Percentiles rank a stretch among this genome's conserved stretches.
Conservation (phyloP, 2,113 vertebrate species). For the Mormyrus iriodes region DNA sequence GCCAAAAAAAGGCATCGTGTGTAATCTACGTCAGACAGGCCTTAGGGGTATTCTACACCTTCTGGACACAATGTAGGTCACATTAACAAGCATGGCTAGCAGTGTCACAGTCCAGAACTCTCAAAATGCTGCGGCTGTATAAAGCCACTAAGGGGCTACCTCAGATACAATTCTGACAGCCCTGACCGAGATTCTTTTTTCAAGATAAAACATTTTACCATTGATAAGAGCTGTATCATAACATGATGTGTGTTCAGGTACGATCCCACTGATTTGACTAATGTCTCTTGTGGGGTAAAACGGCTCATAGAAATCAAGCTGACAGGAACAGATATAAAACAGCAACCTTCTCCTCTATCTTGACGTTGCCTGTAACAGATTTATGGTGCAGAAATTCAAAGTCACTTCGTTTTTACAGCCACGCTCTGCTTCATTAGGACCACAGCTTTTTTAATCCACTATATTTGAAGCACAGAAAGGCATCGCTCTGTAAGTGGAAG, state of each 20-base stretch:
- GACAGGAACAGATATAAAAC: constrained; percentile 32
- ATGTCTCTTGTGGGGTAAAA: constrained; percentile 32
- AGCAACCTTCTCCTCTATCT: constrained; percentile 23
- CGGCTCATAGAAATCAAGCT: constrained; percentile 23
- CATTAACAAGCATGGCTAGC: background rate
- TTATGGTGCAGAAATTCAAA: constrained; percentile 20
- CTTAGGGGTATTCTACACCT: background rate
- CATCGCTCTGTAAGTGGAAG: background rate
- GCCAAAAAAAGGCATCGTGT: background rate
- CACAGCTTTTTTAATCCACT: background rate
- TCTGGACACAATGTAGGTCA: background rate
- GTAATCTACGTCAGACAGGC: background rate
- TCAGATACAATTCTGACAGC: background rate
- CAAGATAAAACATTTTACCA: constrained; percentile 20
- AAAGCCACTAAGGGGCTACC: background rate
- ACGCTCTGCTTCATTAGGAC: background rate
- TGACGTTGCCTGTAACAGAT: constrained; percentile 13
- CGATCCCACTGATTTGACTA: constrained; percentile 28
- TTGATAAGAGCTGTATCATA: constrained; percentile 24
- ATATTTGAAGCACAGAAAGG: background rate
- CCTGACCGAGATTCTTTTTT: constrained; percentile 2
- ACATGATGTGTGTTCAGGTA: constrained; percentile 33
- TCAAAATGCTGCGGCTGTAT: too few species aligned
- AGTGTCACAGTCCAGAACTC: background rate
- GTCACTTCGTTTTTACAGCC: constrained; percentile 4